Evolutionary conservation across 2,113 vertebrate species (phyloP).

Genomic region (Notarius quadriscutis): DNA sequence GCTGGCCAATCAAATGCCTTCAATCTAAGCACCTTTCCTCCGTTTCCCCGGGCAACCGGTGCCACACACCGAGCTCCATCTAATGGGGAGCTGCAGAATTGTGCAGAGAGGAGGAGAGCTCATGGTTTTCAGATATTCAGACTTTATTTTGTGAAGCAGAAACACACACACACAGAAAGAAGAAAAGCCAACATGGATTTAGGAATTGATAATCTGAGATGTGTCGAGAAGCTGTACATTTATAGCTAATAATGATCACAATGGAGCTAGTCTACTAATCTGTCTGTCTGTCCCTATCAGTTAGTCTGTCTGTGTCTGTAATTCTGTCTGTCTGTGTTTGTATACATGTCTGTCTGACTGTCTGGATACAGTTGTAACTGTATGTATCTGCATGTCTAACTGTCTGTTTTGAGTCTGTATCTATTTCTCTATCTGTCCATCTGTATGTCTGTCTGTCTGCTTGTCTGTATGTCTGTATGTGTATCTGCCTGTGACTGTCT

Average conservation of each 20-base stretch:
- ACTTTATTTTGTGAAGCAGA: background rate
- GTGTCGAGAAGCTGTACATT: background rate
- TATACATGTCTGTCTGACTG: background rate
- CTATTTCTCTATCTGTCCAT: background rate
- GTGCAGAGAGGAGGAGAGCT: background rate
- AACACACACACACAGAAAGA: background rate
- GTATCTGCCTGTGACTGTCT: background rate
- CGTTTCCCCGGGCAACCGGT: constrained; percentile 50
- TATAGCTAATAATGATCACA: background rate
- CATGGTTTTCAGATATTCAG: background rate
- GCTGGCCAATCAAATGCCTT: constrained; percentile 69
- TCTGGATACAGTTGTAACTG: background rate
- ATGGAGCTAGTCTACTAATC: background rate
- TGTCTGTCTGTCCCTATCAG: background rate
- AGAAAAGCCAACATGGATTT: background rate
- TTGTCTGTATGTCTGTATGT: background rate
- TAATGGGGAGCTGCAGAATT: constrained; percentile 8
- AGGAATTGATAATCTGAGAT: background rate
- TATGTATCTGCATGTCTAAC: background rate
- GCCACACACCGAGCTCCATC: constrained; percentile 38
- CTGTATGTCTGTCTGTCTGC: background rate
- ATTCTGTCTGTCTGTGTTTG: background rate
- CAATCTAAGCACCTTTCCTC: constrained; percentile 53
- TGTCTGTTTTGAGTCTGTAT: background rate
- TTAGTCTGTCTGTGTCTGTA: background rate